Evolutionary conservation across 2,797 vertebrate species (phyloP).

Genomic region (Buceros bicornis): DNA sequence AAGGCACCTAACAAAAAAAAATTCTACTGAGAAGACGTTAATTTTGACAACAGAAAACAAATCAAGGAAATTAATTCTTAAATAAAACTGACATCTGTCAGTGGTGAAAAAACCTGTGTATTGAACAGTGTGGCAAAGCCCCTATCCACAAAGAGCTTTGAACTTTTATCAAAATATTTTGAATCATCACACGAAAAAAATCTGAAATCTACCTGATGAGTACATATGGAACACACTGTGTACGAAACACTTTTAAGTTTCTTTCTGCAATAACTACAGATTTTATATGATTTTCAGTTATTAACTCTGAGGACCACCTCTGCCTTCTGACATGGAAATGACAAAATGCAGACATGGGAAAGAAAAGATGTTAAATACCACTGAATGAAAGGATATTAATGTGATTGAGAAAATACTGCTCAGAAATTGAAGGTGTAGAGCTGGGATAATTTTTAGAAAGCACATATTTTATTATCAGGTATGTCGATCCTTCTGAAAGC

Average conservation of each 20-base stretch:
- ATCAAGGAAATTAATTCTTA: not conserved
- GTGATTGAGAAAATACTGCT: not conserved
- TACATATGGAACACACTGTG: not conserved
- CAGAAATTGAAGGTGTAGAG: not conserved
- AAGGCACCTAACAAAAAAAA: not conserved
- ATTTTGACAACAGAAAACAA: not conserved
- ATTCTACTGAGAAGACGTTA: not conserved
- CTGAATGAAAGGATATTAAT: not conserved
- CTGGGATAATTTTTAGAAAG: not conserved
- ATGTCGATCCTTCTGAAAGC: not conserved
- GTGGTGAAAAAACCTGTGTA: not conserved
- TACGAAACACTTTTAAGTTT: not conserved
- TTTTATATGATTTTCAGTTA: not conserved
- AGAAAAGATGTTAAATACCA: not conserved
- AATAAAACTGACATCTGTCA: not conserved
- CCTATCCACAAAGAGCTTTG: not conserved
- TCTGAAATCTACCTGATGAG: not conserved
- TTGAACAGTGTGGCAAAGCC: not conserved
- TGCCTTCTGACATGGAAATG: not conserved
- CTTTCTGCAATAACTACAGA: not conserved
- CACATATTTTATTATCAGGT: not conserved
- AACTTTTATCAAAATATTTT: not conserved
- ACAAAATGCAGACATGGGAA: not conserved
- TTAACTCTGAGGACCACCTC: not conserved
- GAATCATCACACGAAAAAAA: not conserved